These are phyloP conservation scores for Trematomus loennbergii DNA, from an alignment of 2,113 vertebrate species.

Conservation along the genomic window DNA sequence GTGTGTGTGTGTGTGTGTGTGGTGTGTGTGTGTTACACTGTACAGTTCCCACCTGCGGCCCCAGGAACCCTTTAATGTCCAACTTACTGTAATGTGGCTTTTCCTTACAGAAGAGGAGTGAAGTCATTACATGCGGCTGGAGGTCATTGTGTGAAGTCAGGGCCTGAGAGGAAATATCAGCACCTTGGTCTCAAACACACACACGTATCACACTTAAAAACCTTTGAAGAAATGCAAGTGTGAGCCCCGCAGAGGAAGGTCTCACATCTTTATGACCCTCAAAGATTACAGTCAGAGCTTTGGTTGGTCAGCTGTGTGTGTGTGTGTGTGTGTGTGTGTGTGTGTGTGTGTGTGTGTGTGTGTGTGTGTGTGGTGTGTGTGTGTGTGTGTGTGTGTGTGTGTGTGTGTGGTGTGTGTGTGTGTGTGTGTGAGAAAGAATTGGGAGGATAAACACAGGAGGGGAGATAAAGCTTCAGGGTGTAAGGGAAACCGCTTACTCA, in stretches of 20 bases:
- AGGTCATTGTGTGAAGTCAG: conserved; percentile 42
- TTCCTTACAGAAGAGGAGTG: conserved; percentile 47
- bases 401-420: conserved; percentile 29
- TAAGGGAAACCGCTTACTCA: conserved; percentile 48
- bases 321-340: conserved; percentile 17
- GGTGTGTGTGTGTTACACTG: conserved; percentile 1
- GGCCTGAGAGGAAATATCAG: conserved; percentile 51
- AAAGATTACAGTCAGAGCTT: conserved; percentile 23
- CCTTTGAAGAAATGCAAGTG: conserved; percentile 57
- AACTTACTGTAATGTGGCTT: conserved; percentile 44
- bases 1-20: conserved; percentile 11
- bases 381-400: too few relatives aligned
- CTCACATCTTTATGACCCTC: conserved; percentile 54
- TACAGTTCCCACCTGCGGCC: conserved; percentile 36
- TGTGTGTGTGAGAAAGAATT: conserved; percentile 15
- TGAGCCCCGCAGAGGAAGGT: conserved; percentile 24
- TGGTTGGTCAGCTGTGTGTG: conserved; percentile 28
- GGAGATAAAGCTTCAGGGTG: conserved; percentile 46
- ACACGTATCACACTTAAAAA: neutral
- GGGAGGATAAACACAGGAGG: conserved; percentile 37
- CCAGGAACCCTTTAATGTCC: conserved; percentile 30
- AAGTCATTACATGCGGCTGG: conserved; percentile 42
- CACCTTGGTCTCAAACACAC: conserved; percentile 6
- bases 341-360: conserved; percentile 12
- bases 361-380: conserved; percentile 22